Evolutionary conservation across 2,797 vertebrate species (phyloP), one percentile per base, ranked within the genome.

Genomic region (Parauchenoglanis punctatus): DNA sequence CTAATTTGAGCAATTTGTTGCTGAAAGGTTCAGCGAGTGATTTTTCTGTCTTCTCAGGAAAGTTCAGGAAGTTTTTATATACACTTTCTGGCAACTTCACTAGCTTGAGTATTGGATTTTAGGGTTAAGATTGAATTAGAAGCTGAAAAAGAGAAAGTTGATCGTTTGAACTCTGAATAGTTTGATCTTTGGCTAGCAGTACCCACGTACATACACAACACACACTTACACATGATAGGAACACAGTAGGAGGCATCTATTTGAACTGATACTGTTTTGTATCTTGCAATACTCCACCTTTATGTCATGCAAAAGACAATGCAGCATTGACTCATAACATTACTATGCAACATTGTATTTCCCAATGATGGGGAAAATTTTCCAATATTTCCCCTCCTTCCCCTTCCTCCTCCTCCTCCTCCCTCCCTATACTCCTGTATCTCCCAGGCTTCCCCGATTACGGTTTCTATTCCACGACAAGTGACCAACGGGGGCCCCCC

Each of bases 381-480:
- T 87, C 80, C 85, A 81, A 72, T 67, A 54, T 85, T 63, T 75
- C 83, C 52, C 80, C 86, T 46, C 72, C 86, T 49, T 72, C 52
- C 40, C 80, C 75, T 70, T 85, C 86, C 75, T 84, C 87, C 86
- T 78, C 85, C 82, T 89, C 84, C 88, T 52, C 75, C 82, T 70
- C 85, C 83, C 63, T 81, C 81, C 91, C 91, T 86, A 90, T 92
- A 91, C 92, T 86, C 87, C 88, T 94, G 91, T 92, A 86, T 94
- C 92, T 93, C 90, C 89, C 94, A 95, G 95, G 93, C 91, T 94
- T 95, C 91, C 90, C 92, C 89, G 96, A 96, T 94, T 96, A 96
- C 84, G 94, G 95, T 93, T 95, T 96, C 94, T 96, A 96, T 94
- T 94, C 95, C 89, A 90, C 93, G 93, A 94, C 95, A 92, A 92